Evolutionary conservation across 2,113 vertebrate genomes (phyloP).

Genomic region (Speoplatyrhinus poulsoni): DNA sequence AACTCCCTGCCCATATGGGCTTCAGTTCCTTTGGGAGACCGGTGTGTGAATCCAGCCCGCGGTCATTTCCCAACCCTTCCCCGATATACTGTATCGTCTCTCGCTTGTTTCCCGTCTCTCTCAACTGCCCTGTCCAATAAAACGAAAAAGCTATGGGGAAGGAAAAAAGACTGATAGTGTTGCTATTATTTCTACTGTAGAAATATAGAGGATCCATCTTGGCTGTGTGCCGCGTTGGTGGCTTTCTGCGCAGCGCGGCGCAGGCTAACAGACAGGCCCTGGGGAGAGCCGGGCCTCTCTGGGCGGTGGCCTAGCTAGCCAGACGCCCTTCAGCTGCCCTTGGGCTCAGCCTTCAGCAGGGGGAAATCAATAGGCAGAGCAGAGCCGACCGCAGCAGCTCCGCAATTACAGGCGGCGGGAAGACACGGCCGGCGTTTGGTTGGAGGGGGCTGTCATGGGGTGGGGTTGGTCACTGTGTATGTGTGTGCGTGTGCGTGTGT

Average conservation of each 20-base stretch:
- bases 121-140: no score
- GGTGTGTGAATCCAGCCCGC: no score
- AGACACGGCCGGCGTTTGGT: not conserved
- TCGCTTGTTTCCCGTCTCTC: no score
- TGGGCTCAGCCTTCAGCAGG: slow-evolving; percentile 69
- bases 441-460: not conserved
- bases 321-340: slow-evolving; percentile 73
- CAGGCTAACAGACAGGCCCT: slow-evolving; percentile 64
- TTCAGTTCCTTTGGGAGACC: no score
- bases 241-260: slow-evolving; percentile 68
- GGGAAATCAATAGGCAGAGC: slow-evolving; percentile 66
- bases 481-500: not conserved
- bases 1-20: no score
- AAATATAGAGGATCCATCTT: no score
- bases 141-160: no score
- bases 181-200: no score
- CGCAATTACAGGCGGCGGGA: slow-evolving; percentile 58
- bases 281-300: slow-evolving; percentile 64
- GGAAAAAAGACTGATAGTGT: no score
- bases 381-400: slow-evolving; percentile 41
- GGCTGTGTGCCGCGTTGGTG: slow-evolving; percentile 55
- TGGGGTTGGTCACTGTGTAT: not conserved
- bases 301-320: slow-evolving; percentile 66
- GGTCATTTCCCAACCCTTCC: no score
- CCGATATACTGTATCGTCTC: no score